Conservation (phyloP, 2,797 vertebrate genomes). For the Choloepus didactylus region DNA sequence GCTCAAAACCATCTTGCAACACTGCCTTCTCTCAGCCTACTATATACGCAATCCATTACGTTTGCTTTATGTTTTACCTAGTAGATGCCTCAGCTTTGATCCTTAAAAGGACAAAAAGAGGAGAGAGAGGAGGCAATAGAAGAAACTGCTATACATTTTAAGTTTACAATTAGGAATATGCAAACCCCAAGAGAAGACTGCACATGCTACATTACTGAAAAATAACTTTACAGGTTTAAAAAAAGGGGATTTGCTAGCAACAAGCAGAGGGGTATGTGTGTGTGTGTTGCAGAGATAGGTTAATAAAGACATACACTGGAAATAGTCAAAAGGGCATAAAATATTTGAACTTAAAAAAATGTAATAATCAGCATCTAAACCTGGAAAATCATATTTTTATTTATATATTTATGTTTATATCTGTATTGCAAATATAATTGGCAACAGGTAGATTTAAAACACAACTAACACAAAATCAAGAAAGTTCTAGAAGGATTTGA, state of each 20-base stretch:
- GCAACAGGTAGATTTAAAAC: conserved; percentile 46
- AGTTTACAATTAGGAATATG: conserved; percentile 29
- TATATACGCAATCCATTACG: neutral
- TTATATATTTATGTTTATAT: neutral
- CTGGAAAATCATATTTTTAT: conserved; percentile 3
- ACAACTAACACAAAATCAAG: conserved; percentile 51
- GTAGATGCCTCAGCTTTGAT: neutral
- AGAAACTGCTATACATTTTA: conserved; percentile 41
- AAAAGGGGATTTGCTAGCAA: conserved; percentile 21
- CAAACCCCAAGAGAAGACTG: conserved; percentile 37
- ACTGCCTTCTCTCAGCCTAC: neutral
- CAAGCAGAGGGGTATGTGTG: neutral
- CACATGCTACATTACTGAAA: conserved; percentile 12
- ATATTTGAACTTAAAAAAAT: neutral
- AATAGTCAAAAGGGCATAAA: neutral
- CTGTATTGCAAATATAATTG: neutral
- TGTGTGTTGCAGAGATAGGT: rapidly evolving
- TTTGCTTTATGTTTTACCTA: neutral
- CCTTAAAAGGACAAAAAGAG: conserved; percentile 19
- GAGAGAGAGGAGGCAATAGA: neutral
- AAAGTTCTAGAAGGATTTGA: conserved; percentile 51
- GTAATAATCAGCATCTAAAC: conserved; percentile 4
- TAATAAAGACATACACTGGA: neutral
- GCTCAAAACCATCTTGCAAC: too few species aligned
- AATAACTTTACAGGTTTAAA: neutral